Base-by-base conservation (phyloP, 2,888 invertebrate genomes). In the Chalcis sispes region DNA sequence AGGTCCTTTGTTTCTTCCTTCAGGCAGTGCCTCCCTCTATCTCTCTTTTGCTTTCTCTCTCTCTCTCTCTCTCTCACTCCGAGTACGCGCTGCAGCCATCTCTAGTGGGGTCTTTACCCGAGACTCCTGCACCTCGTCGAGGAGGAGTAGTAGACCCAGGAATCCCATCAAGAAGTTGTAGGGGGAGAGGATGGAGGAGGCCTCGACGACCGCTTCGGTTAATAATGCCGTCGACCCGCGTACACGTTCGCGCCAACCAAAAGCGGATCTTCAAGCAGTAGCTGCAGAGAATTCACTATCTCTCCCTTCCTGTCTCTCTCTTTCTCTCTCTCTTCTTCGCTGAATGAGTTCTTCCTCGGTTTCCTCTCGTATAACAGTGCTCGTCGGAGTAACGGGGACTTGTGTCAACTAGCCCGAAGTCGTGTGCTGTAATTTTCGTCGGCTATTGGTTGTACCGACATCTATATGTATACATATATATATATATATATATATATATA, bases 101-200 rank as follows among this genome's bases (percentile, higher is more conserved):
- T 10, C 1, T 15, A 13, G 8, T 15, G 4, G n/a, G 8, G n/a
- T 23, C 52, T 66, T 32, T 36, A 50, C 50, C 64, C 50, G 40
- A 69, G 50, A 58, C 25, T 74, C 25, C 70, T 36, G 7, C 61
- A 2, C 64, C 15, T 8, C 20, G 32, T 10, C 8, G 40, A 42
- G 42, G 32, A 8, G 8, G 32, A 32, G 5, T 5, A 8, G 8
- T 3, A 32, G 42, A 42, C 70, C 79, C 76, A 74, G 73, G 81
- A 84, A 84, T 83, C 82, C 82, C 81, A 82, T 83, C 82, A 81
- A 79, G 82, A 83, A 84, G 81, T 81, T 83, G 79, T 46, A 71
- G 23, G 59, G 52, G 27, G 18, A 5, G 15, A 42, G 40, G n/a
- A 15, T 25, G 46, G 25, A 42, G 23, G 46, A 58, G 75, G 75